These are phyloP conservation scores for Cheilosia scutellata DNA, from an alignment of 2,888 invertebrate species.

Conservation along the genomic window DNA sequence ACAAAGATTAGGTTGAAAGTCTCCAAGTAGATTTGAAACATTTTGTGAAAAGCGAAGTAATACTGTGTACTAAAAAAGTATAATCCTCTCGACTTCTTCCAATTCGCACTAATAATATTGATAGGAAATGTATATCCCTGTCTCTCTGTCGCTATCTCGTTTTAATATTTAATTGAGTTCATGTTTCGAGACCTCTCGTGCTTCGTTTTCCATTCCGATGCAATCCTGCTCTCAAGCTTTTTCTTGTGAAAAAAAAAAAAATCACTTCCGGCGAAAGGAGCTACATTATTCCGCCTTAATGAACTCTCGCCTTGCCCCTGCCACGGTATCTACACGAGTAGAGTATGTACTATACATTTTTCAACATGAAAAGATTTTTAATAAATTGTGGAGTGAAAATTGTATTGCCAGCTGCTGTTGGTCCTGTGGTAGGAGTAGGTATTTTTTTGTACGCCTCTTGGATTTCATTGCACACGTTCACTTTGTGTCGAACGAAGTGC, in stretches of 20 bases:
- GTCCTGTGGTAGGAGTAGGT: background rate
- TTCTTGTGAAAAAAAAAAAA: background rate
- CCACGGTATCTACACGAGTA: no score
- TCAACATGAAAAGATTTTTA: constrained; percentile 16
- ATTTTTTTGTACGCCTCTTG: constrained; percentile 2
- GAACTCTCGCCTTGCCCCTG: background rate
- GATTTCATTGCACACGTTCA: constrained; percentile 5
- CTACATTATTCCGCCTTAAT: constrained; percentile 19
- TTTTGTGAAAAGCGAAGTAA: no score
- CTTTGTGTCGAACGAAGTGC: constrained; percentile 16
- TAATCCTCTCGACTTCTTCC: no score
- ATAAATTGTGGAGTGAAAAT: constrained; percentile 30
- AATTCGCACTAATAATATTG: background rate
- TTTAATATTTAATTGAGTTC: constrained; percentile 33
- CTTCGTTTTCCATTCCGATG: constrained; percentile 13
- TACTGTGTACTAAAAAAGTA: no score
- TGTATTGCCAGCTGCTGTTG: constrained; percentile 3
- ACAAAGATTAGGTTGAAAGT: no score
- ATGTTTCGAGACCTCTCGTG: constrained; percentile 26
- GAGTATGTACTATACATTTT: background rate
- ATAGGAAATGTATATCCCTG: constrained; percentile 1
- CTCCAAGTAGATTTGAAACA: no score
- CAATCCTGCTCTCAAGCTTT: background rate
- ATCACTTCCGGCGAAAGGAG: constrained; percentile 25
- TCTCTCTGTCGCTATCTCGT: background rate